Percentiles rank a stretch among this genome's conserved stretches.
phyloP scores from a whole-genome alignment of 2,888 invertebrate species.

The Xanthorhoe spadicearia region DNA sequence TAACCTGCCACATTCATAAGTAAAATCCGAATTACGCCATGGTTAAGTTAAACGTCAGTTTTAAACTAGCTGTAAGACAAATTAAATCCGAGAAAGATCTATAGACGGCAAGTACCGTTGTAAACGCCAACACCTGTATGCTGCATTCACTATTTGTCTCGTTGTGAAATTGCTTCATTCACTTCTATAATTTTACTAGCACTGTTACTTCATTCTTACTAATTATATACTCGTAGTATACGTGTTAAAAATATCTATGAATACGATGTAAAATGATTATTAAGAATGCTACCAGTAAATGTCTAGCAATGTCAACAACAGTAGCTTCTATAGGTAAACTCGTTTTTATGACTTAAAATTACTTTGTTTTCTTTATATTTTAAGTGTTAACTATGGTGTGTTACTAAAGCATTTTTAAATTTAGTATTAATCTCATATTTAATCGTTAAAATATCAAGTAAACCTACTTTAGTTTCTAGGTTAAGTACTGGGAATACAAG shows the following conservation, averaged over 20 bases:
- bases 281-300: too few species aligned
- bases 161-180: not conserved
- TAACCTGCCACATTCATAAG: not conserved
- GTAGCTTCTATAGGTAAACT: not conserved
- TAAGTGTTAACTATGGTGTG: not conserved
- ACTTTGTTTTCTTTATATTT: not conserved
- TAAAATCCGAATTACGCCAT: not conserved
- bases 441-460: not conserved
- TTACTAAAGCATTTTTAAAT: not conserved
- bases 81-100: slow-evolving; percentile 17
- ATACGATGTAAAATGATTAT: too few species aligned
- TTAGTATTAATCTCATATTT: not conserved
- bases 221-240: not conserved
- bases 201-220: not conserved
- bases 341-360: not conserved
- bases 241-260: not conserved
- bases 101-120: slow-evolving; percentile 19
- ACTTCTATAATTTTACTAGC: not conserved
- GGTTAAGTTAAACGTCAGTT: not conserved
- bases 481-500: too few species aligned
- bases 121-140: slow-evolving; percentile 17
- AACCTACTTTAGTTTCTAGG: not conserved
- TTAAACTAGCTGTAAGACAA: not conserved
- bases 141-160: slow-evolving; percentile 6
- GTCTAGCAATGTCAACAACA: not conserved